Evolutionary conservation across 2,113 vertebrate species (phyloP).

Genomic region (Sinocyclocheilus maitianheensis): DNA sequence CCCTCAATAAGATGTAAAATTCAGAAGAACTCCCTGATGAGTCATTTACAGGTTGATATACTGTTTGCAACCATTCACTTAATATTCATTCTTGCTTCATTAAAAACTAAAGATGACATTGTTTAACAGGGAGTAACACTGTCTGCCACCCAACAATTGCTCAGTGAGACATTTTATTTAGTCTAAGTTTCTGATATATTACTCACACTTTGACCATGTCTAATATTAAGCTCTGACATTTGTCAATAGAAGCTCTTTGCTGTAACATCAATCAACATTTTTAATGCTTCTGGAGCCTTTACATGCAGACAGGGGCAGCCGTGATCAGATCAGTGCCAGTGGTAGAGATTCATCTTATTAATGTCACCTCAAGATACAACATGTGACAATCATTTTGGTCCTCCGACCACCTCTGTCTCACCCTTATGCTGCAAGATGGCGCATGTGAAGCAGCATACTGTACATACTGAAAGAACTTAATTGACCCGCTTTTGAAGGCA

Average conservation of each 20-base stretch:
- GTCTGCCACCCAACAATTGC: background rate
- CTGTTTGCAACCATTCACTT: background rate
- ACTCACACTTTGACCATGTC: background rate
- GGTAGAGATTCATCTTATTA: background rate
- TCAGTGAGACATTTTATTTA: background rate
- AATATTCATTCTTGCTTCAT: conserved; percentile 5
- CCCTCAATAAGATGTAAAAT: background rate
- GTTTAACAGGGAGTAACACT: background rate
- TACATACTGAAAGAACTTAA: background rate
- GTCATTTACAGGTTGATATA: background rate
- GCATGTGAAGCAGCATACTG: background rate
- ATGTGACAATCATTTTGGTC: conserved; percentile 11
- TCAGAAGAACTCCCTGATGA: background rate
- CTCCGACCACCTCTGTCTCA: background rate
- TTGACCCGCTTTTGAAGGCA: background rate
- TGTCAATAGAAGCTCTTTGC: background rate
- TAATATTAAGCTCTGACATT: background rate
- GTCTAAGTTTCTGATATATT: background rate
- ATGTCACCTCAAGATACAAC: background rate
- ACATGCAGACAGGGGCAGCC: background rate
- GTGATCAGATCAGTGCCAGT: background rate
- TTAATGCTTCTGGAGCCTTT: background rate
- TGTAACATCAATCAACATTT: conserved; percentile 6
- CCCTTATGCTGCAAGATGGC: background rate
- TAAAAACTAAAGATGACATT: conserved; percentile 4